Conservation (phyloP, 2,888 invertebrate species). For the Epinotia nisella region DNA sequence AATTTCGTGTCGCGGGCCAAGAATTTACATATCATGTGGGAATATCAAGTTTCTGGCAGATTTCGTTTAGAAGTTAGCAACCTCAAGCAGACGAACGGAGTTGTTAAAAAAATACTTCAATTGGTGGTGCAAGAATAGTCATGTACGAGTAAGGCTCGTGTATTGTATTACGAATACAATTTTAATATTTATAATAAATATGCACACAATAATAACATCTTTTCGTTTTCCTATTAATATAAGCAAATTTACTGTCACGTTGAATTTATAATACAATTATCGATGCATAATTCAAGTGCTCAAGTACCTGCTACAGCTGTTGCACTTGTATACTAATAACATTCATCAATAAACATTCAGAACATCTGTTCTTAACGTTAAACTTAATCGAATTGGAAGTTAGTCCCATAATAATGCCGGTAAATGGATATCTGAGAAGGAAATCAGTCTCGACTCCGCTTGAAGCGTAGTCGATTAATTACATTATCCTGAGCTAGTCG, state of each 20-base stretch:
- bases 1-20: constrained; percentile 12
- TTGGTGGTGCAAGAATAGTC: neutral
- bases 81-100: neutral
- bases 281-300: constrained; percentile 19
- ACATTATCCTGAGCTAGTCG: constrained; percentile 74
- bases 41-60: constrained; percentile 13
- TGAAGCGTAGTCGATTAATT: constrained; percentile 78
- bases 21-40: constrained; percentile 22
- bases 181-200: constrained; percentile 1
- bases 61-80: constrained; percentile 20
- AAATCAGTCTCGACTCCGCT: constrained; percentile 74
- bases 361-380: constrained; percentile 56
- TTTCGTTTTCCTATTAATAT: neutral
- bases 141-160: neutral
- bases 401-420: constrained; percentile 75
- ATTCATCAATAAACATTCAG: constrained; percentile 50
- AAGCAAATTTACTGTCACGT: constrained; percentile 13
- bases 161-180: neutral
- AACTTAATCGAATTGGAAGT: constrained; percentile 71
- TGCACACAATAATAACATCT: neutral
- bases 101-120: constrained; percentile 1
- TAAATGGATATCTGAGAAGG: constrained; percentile 78
- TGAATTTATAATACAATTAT: constrained; percentile 10
- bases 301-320: constrained; percentile 23
- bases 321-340: constrained; percentile 28